A percentile compares a stretch with the other conserved stretches of the same genome.
Conservation (phyloP, 2,888 invertebrate genomes). For the Pomacea canaliculata region DNA sequence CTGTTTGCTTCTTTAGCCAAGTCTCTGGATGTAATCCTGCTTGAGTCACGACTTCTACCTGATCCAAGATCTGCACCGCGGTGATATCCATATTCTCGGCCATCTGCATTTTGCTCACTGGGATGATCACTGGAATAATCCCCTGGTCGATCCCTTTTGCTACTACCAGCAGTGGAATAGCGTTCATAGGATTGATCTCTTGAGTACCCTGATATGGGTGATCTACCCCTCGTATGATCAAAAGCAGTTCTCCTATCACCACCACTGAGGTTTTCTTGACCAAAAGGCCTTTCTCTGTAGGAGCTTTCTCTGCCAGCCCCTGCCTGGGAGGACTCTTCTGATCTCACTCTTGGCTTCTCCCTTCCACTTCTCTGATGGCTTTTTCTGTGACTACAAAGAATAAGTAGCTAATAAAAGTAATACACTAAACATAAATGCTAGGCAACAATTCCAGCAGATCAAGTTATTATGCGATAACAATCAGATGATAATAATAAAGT, state of each 20-base stretch:
- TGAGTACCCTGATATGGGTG: not conserved
- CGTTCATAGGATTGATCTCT: too few species aligned
- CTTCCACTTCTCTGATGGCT: not conserved
- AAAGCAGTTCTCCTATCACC: not conserved
- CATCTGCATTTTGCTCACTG: not conserved
- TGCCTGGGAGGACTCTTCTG: not conserved
- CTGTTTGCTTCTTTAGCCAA: not conserved
- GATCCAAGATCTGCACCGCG: not conserved
- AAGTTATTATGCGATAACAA: too few species aligned
- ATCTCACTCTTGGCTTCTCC: not conserved
- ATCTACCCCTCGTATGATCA: not conserved
- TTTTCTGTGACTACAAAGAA: constrained; percentile 13
- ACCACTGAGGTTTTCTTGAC: constrained; percentile 5
- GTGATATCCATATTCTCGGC: not conserved
- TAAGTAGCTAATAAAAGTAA: too few species aligned
- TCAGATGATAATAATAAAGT: too few species aligned
- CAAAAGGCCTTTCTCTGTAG: constrained; percentile 1
- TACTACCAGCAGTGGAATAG: too few species aligned
- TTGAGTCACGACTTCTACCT: not conserved
- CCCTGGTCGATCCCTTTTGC: too few species aligned
- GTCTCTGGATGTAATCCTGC: not conserved
- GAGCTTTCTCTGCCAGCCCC: not conserved
- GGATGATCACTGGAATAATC: not conserved
- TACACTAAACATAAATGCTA: too few species aligned
- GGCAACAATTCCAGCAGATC: too few species aligned